phyloP scores from a whole-genome alignment of 2,888 invertebrate species.

The Nomada goodeniana region DNA sequence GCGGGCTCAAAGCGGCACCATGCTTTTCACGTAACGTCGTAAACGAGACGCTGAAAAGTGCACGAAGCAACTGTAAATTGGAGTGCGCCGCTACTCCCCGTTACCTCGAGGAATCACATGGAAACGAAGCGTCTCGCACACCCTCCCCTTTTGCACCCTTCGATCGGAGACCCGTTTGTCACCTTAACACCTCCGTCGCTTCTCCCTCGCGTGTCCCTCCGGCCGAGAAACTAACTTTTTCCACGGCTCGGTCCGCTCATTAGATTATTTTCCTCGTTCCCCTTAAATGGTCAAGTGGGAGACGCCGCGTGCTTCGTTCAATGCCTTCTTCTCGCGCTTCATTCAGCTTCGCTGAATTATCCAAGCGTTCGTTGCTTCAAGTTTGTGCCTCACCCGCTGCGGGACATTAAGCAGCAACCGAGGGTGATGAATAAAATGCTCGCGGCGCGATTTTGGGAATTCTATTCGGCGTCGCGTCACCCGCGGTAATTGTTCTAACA shows the following conservation, averaged over 20 bases:
- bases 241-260: neutral
- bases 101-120: constrained; percentile 45
- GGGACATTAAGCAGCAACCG: too few relatives aligned
- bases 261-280: neutral
- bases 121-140: constrained; percentile 1
- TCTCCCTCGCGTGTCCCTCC: neutral
- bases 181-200: constrained; percentile 12
- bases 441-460: neutral
- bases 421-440: too few relatives aligned
- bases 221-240: neutral
- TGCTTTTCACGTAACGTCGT: constrained; percentile 67
- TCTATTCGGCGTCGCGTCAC: neutral
- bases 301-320: too few relatives aligned
- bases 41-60: constrained; percentile 62
- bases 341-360: neutral
- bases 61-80: constrained; percentile 63
- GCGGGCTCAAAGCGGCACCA: constrained; percentile 46
- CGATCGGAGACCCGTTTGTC: constrained; percentile 48
- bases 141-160: constrained; percentile 33
- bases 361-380: too few relatives aligned
- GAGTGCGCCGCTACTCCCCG: constrained; percentile 41
- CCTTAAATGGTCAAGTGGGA: too few relatives aligned
- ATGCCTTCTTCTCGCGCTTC: neutral
- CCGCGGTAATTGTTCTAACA: too few relatives aligned
- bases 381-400: too few relatives aligned